Evolutionary conservation across 2,113 vertebrate genomes (phyloP).

Genomic region (Seriola quinqueradiata): DNA sequence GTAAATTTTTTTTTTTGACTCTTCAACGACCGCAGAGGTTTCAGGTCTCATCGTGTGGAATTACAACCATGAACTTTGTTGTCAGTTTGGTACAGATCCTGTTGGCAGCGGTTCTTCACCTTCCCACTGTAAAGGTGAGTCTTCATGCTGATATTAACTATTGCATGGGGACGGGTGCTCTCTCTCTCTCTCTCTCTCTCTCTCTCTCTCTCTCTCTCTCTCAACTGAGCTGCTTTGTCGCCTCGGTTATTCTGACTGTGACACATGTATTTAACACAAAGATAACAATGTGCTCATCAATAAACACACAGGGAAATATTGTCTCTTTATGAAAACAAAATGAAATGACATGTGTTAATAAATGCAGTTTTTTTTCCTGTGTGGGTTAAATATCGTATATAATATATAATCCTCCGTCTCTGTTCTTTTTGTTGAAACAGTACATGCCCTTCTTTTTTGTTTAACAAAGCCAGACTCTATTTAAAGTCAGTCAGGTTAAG

Average conservation of each 20-base stretch:
- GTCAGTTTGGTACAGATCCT: conserved; percentile 79
- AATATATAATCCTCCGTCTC: too few species aligned
- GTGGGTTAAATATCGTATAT: too few species aligned
- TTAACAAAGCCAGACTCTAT: not conserved
- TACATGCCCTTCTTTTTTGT: not conserved
- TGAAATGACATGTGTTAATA: not conserved
- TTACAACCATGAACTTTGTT: conserved; percentile 86
- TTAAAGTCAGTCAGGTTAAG: not conserved
- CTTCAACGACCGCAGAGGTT: conserved; percentile 44
- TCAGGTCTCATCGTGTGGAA: conserved; percentile 64
- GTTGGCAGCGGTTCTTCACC: conserved; percentile 75
- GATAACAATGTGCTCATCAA: not conserved
- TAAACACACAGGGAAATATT: not conserved
- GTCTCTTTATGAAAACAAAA: not conserved
- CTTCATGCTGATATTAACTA: not conserved
- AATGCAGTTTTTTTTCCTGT: not conserved
- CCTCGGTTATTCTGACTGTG: too few species aligned
- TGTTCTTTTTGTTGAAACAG: not conserved
- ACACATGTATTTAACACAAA: not conserved
- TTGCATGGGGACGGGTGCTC: not conserved
- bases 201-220: too few species aligned
- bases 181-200: too few species aligned
- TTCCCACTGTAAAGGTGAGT: conserved; percentile 80
- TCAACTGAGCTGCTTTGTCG: too few species aligned
- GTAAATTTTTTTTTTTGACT: conserved; percentile 13